Percentiles rank a stretch among this genome's conserved stretches.
phyloP scores from a whole-genome alignment of 2,888 invertebrate species.

The Operophtera brumata region DNA sequence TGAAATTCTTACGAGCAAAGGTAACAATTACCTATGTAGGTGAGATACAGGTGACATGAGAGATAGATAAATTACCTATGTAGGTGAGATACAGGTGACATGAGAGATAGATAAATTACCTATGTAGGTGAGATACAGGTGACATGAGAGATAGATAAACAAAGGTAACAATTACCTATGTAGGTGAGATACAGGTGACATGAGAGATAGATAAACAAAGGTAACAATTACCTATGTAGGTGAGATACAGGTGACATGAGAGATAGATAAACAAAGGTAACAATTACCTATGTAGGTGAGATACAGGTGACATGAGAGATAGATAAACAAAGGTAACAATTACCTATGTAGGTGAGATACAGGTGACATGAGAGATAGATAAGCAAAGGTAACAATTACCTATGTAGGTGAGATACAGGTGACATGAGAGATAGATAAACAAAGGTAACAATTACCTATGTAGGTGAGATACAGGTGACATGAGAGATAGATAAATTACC shows the following conservation, averaged over 20 bases:
- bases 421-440: neutral
- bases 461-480: neutral
- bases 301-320: neutral
- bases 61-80: neutral
- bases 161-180: too few relatives aligned
- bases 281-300: neutral
- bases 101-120: neutral
- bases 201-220: neutral
- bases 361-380: neutral
- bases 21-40: neutral
- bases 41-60: neutral
- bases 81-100: neutral
- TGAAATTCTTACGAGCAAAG: too few relatives aligned
- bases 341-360: neutral
- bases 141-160: neutral
- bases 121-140: neutral
- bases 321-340: too few relatives aligned
- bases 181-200: neutral
- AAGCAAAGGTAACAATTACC: too few relatives aligned
- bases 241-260: neutral
- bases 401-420: neutral
- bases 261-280: neutral
- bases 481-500: neutral
- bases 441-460: too few relatives aligned
- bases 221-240: neutral